These are phyloP conservation scores for Aphelinus atriplicis DNA, from an alignment of 1,140 invertebrate species.

Conservation along the genomic window DNA sequence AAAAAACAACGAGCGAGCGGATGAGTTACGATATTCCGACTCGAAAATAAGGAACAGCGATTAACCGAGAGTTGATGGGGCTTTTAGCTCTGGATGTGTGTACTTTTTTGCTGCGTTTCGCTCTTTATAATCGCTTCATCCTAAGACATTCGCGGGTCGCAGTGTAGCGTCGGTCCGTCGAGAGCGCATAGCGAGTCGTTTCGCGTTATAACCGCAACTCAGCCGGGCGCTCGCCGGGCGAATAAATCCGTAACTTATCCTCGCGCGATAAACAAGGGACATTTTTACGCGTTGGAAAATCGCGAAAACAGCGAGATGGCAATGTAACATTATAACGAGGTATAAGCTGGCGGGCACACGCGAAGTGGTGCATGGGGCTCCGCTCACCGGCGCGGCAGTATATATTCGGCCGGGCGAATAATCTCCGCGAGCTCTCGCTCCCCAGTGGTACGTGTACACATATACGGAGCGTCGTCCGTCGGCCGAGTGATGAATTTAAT, in stretches of 20 bases:
- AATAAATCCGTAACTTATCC: constrained; percentile 39
- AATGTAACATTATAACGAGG: too few relatives aligned
- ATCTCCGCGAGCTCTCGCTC: background rate
- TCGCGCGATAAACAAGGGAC: constrained; percentile 28
- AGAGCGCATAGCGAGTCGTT: background rate
- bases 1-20: background rate
- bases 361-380: too few relatives aligned
- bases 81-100: background rate
- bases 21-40: constrained; percentile 4
- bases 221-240: background rate
- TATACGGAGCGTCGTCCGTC: background rate
- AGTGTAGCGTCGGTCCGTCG: background rate
- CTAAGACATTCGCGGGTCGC: constrained; percentile 7
- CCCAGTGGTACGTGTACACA: constrained; percentile 15
- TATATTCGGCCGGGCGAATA: background rate
- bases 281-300: constrained; percentile 37
- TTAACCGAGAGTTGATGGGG: background rate
- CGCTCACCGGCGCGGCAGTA: too few relatives aligned
- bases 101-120: background rate
- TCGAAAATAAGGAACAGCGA: constrained; percentile 11
- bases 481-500: constrained; percentile 40
- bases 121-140: constrained; percentile 34
- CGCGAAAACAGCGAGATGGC: constrained; percentile 33
- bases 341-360: too few relatives aligned
- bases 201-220: constrained; percentile 27